A percentile compares a stretch with the other conserved stretches of the same genome.
These are phyloP conservation scores for Protobothrops mucrosquamatus DNA, from an alignment of 2,113 vertebrate genomes.

Conservation along the genomic window DNA sequence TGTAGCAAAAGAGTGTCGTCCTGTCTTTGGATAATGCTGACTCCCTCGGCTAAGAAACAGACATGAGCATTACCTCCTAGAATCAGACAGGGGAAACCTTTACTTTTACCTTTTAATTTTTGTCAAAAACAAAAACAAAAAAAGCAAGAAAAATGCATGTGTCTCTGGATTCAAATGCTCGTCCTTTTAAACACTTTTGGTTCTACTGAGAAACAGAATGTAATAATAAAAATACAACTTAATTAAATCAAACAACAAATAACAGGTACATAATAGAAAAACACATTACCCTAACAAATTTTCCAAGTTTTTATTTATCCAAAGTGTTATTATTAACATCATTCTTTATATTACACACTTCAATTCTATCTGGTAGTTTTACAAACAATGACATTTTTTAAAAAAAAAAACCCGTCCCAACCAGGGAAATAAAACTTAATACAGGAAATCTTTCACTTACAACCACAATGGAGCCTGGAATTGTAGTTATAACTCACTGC, in stretches of 20 bases:
- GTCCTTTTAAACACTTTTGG: constrained; percentile 39
- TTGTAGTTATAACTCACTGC: background rate
- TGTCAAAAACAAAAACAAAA: constrained; percentile 22
- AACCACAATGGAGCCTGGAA: background rate
- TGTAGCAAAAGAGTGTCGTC: background rate
- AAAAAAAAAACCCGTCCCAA: background rate
- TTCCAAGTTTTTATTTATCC: background rate
- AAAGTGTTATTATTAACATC: background rate
- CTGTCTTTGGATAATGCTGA: no score
- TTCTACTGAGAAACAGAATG: constrained; percentile 26
- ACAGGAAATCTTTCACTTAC: background rate
- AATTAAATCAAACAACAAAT: background rate
- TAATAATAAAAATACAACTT: constrained; percentile 37
- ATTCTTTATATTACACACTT: background rate
- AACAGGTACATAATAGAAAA: constrained; percentile 11
- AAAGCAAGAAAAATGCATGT: background rate
- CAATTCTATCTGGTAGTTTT: background rate
- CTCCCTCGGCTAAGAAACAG: background rate
- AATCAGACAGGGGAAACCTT: background rate
- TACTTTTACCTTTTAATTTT: constrained; percentile 21
- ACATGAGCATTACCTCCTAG: background rate
- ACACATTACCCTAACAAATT: background rate
- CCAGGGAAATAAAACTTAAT: constrained; percentile 15
- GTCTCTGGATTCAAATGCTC: constrained; percentile 23
- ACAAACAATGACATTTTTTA: background rate